phyloP scores from a whole-genome alignment of 2,113 vertebrate species.

The Callipepla californica region DNA sequence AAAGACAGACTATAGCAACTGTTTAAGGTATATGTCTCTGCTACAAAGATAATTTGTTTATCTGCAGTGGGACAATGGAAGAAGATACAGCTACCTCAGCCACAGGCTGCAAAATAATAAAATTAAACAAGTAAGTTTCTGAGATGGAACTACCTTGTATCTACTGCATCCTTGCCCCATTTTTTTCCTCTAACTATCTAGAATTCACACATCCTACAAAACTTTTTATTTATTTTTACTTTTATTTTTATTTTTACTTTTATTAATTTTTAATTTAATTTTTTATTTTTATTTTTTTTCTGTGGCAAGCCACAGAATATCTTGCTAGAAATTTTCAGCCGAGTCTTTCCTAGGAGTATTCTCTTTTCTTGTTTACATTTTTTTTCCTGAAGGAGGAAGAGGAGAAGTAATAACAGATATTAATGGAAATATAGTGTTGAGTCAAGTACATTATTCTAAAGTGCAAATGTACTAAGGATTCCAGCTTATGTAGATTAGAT shows the following conservation, averaged over 20 bases:
- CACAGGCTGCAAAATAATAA: neutral
- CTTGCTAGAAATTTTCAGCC: neutral
- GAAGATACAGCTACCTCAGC: neutral
- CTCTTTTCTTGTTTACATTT: rapidly evolving
- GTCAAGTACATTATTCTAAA: neutral
- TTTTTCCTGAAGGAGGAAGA: neutral
- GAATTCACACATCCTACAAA: neutral
- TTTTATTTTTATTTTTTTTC: neutral
- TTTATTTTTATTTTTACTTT: too few species aligned
- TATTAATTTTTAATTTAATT: too few species aligned
- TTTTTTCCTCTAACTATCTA: neutral
- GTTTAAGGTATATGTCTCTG: neutral
- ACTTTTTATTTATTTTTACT: neutral
- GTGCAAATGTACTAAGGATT: neutral
- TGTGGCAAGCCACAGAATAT: neutral
- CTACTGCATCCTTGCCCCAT: neutral
- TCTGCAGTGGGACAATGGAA: neutral
- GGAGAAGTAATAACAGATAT: neutral
- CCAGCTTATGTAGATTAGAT: neutral
- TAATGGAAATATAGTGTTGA: neutral
- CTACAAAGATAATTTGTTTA: neutral
- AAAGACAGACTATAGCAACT: neutral
- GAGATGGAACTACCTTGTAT: neutral
- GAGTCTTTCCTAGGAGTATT: neutral
- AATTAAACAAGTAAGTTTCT: neutral